Evolutionary conservation across 2,888 invertebrate genomes (phyloP), one percentile per base, ranked within the genome.

Genomic region (Rhingia rostrata): DNA sequence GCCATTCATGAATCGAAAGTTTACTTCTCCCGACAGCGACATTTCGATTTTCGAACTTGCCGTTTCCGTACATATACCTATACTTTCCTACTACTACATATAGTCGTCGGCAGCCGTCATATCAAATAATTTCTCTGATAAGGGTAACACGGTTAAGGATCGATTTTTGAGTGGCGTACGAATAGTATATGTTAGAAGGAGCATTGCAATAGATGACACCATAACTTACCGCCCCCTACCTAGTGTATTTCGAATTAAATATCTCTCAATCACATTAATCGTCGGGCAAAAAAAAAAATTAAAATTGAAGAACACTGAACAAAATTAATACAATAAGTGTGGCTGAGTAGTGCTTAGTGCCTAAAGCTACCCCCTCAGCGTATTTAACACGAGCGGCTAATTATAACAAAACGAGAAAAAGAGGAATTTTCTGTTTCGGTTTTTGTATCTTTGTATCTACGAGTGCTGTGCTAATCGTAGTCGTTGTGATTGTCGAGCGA

Each of bases 341-440:
- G 73, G 51, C 56, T 61, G 49, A 78, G 67, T 37, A 67, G 61
- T 73, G 54, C 67, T 66, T 56, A 63, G 51, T 69, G 79, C 78
- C 56, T 47, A 60, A 35, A 73, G 72, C 79, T 56, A 67, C 79
- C 67, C 83, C 67, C 67, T 73, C 67, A 66, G 67, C 33, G 61
- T 58, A 77, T 77, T 82, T 51, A 72, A 61, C 79, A 79, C 79
- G 66, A 78, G 73, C 78, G 73, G 66, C 79, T 79, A 83, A 82
- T 82, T 82, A 82, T 82, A 82, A 82, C 58, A 53, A 72, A 61
- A 53, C 54, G 39, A 81, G 45, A 45, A 37, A 35, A 22, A 53
- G 70, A 53, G 60, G 30, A 45, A 49, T 49, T 9, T 41, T 47
- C 43, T 60, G 10, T 61, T 6, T 9, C 7, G 41, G 4, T 56